Evolutionary conservation across 2,797 vertebrate species (phyloP).

Genomic region (Cyclura pinguis): DNA sequence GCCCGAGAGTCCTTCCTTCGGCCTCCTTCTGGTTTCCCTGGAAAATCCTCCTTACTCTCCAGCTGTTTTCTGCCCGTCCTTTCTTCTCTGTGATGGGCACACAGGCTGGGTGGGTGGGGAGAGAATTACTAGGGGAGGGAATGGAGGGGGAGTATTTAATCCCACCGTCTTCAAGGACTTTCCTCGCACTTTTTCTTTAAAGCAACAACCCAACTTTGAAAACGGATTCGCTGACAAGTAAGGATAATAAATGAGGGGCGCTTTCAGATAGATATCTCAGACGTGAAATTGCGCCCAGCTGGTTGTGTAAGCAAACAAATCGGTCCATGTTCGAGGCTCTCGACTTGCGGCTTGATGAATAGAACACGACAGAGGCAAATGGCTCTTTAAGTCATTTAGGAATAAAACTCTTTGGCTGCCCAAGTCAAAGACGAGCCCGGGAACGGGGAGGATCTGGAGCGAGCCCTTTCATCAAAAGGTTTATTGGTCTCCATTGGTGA

Average conservation of each 20-base stretch:
- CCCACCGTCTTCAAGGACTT: conserved; percentile 66
- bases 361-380: conserved; percentile 95
- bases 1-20: neutral
- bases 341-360: conserved; percentile 95
- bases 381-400: conserved; percentile 93
- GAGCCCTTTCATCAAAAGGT: conserved; percentile 75
- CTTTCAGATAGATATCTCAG: conserved; percentile 96
- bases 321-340: conserved; percentile 89
- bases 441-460: conserved; percentile 64
- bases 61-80: neutral
- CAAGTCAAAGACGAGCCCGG: conserved; percentile 78
- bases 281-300: conserved; percentile 98
- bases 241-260: conserved; percentile 93
- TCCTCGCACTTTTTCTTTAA: neutral
- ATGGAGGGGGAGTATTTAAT: conserved; percentile 59
- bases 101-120: neutral
- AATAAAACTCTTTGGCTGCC: conserved; percentile 88
- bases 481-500: conserved; percentile 69
- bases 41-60: neutral
- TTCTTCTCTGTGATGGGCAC: neutral
- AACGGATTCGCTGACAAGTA: conserved; percentile 91
- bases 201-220: conserved; percentile 75
- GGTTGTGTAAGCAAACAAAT: conserved; percentile 98
- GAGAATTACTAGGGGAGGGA: neutral
- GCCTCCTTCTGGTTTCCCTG: neutral